Percentiles rank a stretch among this genome's conserved stretches.
phyloP scores from a whole-genome alignment of 2,113 vertebrate species.

The Phylloscopus whistleri region DNA sequence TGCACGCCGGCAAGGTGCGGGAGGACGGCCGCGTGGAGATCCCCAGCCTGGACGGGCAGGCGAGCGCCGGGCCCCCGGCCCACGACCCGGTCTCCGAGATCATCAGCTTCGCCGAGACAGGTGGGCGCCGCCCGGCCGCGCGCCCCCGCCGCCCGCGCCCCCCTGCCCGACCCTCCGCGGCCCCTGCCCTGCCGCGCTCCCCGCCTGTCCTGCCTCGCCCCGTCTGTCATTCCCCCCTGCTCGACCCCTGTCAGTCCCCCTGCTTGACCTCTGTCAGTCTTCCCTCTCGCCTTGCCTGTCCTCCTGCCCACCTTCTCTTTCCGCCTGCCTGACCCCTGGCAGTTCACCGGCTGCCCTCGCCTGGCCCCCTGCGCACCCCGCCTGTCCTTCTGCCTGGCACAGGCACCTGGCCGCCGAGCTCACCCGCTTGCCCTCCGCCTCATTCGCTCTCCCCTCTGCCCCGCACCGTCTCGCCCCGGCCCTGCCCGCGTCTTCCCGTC shows the following conservation, averaged over 20 bases:
- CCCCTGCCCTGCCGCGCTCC: not conserved
- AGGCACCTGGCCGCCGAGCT: not conserved
- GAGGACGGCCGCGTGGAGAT: constrained; percentile 95
- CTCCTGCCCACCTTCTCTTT: not conserved
- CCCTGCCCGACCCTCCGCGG: not conserved
- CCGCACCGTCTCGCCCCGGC: not conserved
- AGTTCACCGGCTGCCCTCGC: not conserved
- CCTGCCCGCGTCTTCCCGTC: not conserved
- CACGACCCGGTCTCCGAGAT: constrained; percentile 89
- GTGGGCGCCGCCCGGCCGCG: constrained; percentile 66
- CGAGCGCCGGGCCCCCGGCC: constrained; percentile 81
- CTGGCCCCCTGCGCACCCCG: not conserved
- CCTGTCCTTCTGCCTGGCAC: not conserved
- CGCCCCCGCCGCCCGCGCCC: not conserved
- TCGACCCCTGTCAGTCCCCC: not conserved
- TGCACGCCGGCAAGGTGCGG: constrained; percentile 92
- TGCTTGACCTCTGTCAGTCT: not conserved
- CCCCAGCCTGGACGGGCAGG: constrained; percentile 90
- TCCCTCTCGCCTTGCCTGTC: not conserved
- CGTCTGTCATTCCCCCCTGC: not conserved
- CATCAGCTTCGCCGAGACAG: constrained; percentile 97
- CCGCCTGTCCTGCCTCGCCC: not conserved
- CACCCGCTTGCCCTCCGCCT: not conserved
- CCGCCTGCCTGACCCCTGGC: not conserved
- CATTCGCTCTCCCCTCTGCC: not conserved